Conservation (phyloP, 2,113 vertebrate genomes). For the Callopanchax toddi region DNA sequence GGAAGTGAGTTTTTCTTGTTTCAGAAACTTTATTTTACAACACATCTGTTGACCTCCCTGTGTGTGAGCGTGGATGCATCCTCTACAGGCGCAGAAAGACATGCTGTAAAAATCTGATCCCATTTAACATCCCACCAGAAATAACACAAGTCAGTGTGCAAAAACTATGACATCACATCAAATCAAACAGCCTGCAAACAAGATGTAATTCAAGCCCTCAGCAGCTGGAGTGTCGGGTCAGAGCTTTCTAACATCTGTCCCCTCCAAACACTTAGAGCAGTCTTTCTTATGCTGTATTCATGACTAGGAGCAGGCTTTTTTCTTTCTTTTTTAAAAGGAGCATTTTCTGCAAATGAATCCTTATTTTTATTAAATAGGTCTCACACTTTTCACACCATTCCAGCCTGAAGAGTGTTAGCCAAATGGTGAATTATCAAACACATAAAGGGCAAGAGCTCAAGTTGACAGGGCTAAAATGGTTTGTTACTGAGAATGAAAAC, state of each 20-base stretch:
- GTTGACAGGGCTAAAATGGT: too few species aligned
- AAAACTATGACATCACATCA: slow-evolving; percentile 18
- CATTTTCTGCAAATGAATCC: not conserved
- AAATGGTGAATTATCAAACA: too few species aligned
- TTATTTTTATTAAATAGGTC: not conserved
- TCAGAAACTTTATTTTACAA: slow-evolving; percentile 37
- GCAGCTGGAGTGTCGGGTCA: slow-evolving; percentile 7
- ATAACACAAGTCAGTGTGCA: slow-evolving; percentile 10
- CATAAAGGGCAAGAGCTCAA: too few species aligned
- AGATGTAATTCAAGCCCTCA: slow-evolving; percentile 13
- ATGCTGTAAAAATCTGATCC: slow-evolving; percentile 15
- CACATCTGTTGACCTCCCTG: slow-evolving; percentile 30
- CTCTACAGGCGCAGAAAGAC: slow-evolving; percentile 15
- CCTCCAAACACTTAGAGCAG: not conserved
- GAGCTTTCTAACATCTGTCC: slow-evolving; percentile 3
- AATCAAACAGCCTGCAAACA: slow-evolving; percentile 20
- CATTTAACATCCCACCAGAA: slow-evolving; percentile 5
- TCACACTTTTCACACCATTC: too few species aligned
- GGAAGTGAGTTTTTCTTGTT: slow-evolving; percentile 14
- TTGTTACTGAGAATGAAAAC: too few species aligned
- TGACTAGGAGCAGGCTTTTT: not conserved
- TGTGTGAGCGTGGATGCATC: slow-evolving; percentile 25
- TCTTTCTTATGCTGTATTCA: not conserved
- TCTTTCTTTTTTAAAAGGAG: too few species aligned
- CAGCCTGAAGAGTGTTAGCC: too few species aligned